These are phyloP conservation scores for Actinostola sp. DNA, from an alignment of 92 coral and sea anemone species.

Conservation along the genomic window DNA sequence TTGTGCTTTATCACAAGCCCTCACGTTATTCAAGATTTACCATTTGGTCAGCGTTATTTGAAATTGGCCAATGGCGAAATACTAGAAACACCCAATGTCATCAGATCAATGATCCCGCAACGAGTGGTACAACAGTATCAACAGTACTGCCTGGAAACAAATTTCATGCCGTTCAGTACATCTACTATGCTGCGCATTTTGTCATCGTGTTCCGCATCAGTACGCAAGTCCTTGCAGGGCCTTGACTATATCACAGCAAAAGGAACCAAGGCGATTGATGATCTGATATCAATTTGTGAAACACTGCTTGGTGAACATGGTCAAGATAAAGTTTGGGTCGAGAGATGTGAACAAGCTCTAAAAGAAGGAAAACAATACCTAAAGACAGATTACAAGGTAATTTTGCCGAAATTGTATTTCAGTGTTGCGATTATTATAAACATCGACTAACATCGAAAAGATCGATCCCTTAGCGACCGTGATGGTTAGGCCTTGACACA, in stretches of 20 bases:
- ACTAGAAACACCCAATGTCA: slow-evolving; percentile 46
- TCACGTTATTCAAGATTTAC: slow-evolving; percentile 49
- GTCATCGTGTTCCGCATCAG: slow-evolving; percentile 45
- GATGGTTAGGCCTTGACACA: no score
- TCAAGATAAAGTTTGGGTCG: slow-evolving; percentile 14
- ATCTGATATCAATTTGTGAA: slow-evolving; percentile 13
- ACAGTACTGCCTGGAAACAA: slow-evolving; percentile 36
- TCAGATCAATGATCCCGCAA: slow-evolving; percentile 41
- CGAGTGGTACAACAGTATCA: slow-evolving; percentile 31
- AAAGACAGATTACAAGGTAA: slow-evolving; percentile 47
- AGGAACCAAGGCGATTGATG: slow-evolving; percentile 47
- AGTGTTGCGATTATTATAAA: no score
- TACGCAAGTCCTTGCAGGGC: slow-evolving; percentile 52
- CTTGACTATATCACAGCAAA: slow-evolving; percentile 49
- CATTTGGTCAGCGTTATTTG: slow-evolving; percentile 50
- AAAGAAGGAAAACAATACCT: slow-evolving; percentile 30
- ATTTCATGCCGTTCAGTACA: slow-evolving; percentile 39
- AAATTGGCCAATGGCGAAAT: slow-evolving; percentile 21
- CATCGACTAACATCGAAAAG: no score
- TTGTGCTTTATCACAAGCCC: slow-evolving; percentile 50
- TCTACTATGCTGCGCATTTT: slow-evolving; percentile 32
- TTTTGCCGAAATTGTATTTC: no score
- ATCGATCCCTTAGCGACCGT: no score
- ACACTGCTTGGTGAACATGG: slow-evolving; percentile 26
- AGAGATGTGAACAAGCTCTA: slow-evolving; percentile 14